Evolutionary conservation across 1,140 invertebrate species (phyloP), one percentile per base, ranked within the genome.

Genomic region (Anastrepha obliqua): DNA sequence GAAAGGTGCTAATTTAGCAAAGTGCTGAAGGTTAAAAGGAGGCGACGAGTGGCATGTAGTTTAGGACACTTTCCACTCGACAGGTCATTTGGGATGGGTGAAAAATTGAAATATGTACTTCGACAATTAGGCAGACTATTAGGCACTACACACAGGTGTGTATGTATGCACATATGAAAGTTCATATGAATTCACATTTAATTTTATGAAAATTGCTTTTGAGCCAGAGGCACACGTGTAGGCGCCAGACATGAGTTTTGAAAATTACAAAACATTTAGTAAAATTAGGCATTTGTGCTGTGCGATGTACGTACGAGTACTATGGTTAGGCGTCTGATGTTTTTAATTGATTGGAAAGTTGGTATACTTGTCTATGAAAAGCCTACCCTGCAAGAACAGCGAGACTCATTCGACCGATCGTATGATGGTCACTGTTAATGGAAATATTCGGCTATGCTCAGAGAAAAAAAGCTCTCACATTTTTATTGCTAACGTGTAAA

Each of bases 181-280:
- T 7, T 44, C 13, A 44, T 47, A 74, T 74, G 67, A 44, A 74
- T 47, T 74, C 67, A n/a, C 74, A 81, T 81, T 81, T 81, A 81
- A 81, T 81, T 81, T 81, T 81, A 81, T 81, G 74, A 51, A 81
- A 81, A 81, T 81, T 81, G 74, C 74, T 81, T n/a, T 81, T 17
- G 47, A 47, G 44, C 74, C 47, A 8, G 11, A 6, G 51, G 51
- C 51, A 55, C 47, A 81, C 55, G 74, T 81, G 74, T 55, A 81
- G 74, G 74, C 74, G 74, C 47, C 74, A 81, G 44, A 55, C 47
- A 55, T 81, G 74, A 81, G 55, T 81, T 81, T 81, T 0, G 74
- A 81, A 81, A 81, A 81, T 81, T 81, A 58, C 74, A 81, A 81
- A 81, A 81, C 74, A 58, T 81, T 81, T 81, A 81, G 74, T 42